Base-by-base conservation (phyloP, 2,113 vertebrate species). In the Rhynchomys soricoides region DNA sequence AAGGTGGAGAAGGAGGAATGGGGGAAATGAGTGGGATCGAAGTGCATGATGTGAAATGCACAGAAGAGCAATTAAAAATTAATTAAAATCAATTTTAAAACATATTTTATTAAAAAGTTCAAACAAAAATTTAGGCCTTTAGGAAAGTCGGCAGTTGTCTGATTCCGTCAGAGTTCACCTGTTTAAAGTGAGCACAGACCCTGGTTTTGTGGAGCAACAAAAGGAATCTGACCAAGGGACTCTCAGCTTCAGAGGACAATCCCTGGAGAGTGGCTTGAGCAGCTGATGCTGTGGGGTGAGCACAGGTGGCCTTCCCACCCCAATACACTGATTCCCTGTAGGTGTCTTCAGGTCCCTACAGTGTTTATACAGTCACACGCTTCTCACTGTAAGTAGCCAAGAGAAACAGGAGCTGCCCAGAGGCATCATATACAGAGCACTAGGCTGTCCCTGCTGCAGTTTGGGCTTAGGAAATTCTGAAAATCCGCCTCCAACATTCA, bases 311-410 rank as follows among this genome's bases (percentile, higher is more conserved):
- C 43, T 1, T 0, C 0, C 3, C 7, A 10, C 4, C 29, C 62
- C 9, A 3, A 4, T 4, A 3, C 3, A 0, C 24, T 0, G 4
- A 22, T 5, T 4, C 45, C 52, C 31, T 3, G 1, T 8, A 2
- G 24, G 3, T 68, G 17, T 45, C 24, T 40, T 26, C 1, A 9
- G 4, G 64, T 89, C 45, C 6, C 3, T 45, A 24, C 8, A 16
- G 8, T 1, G 10, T 31, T 7, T 13, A 5, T 10, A 26, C 2
- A 26, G 43, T 37, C 10, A 31, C 9, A 1, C 12, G 22, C 52
- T n/a, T 52, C 74, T 79, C 57, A 26, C 55, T 81, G 16, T 17
- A 59, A 52, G 34, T 70, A 50, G 1, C 15, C 12, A 10, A 62
- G 43, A 43, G 57, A 91, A 40, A 17, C 7, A 43, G 10, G 6